Evolutionary conservation across 2,888 invertebrate genomes (phyloP).

Genomic region (Anagyrus pseudococci): DNA sequence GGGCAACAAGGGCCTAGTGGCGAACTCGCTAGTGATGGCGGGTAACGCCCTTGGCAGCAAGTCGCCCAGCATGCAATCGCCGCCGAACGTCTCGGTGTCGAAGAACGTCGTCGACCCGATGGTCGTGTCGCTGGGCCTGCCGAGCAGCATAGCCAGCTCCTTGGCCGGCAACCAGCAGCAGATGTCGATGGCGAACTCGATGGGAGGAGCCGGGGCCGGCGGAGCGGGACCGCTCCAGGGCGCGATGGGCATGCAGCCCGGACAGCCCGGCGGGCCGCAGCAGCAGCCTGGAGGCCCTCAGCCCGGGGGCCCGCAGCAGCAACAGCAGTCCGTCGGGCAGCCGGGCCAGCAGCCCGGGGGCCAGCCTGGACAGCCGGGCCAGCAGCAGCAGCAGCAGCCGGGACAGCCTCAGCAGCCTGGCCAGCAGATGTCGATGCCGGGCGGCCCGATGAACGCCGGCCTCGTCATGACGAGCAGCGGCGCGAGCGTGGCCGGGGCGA

Average conservation of each 20-base stretch:
- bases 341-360: slow-evolving; percentile 34
- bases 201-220: slow-evolving; percentile 45
- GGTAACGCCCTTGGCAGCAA: slow-evolving; percentile 81
- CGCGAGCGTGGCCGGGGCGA: slow-evolving; percentile 61
- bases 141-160: slow-evolving; percentile 66
- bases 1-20: slow-evolving; percentile 73
- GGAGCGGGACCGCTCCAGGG: slow-evolving; percentile 61
- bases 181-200: slow-evolving; percentile 62
- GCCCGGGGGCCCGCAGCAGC: slow-evolving; percentile 55
- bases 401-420: background rate
- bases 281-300: slow-evolving; percentile 61
- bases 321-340: slow-evolving; percentile 30
- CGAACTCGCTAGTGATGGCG: slow-evolving; percentile 75
- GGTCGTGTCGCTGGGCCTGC: slow-evolving; percentile 67
- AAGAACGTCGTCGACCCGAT: slow-evolving; percentile 69
- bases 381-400: slow-evolving; percentile 62
- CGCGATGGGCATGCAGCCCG: slow-evolving; percentile 70
- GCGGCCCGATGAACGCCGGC: slow-evolving; percentile 64
- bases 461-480: slow-evolving; percentile 84
- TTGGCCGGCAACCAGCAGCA: slow-evolving; percentile 61
- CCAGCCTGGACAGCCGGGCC: slow-evolving; percentile 42
- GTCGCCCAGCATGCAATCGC: slow-evolving; percentile 85
- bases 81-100: slow-evolving; percentile 81
- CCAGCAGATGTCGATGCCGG: slow-evolving; percentile 58
- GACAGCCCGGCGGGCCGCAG: slow-evolving; percentile 58